phyloP scores from a whole-genome alignment of 2,888 invertebrate genomes.

The Euplagia quadripunctaria region DNA sequence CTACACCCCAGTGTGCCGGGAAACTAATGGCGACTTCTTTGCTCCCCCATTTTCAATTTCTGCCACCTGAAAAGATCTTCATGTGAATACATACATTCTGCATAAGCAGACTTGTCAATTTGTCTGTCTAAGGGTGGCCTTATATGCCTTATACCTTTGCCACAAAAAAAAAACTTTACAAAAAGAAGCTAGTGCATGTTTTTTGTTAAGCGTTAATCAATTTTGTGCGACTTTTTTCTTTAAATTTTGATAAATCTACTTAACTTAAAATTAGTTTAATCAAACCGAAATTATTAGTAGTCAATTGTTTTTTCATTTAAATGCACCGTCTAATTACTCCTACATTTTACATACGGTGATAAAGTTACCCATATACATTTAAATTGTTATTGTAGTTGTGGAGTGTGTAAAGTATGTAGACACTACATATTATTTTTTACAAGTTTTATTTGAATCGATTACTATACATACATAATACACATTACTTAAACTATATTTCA shows the following conservation, averaged over 20 bases:
- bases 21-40: constrained; percentile 87
- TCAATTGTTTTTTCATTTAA: not conserved
- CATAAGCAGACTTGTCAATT: not conserved
- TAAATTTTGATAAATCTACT: not conserved
- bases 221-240: not conserved
- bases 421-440: not conserved
- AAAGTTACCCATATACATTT: not conserved
- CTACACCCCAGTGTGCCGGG: constrained; percentile 89
- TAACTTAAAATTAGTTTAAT: not conserved
- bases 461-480: not conserved
- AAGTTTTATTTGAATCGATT: not conserved
- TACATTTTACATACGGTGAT: not conserved
- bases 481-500: not conserved
- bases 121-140: not conserved
- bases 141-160: not conserved
- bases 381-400: not conserved
- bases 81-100: constrained; percentile 23
- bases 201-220: not conserved
- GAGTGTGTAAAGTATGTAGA: not conserved
- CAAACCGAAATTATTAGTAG: not conserved
- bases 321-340: not conserved
- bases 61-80: constrained; percentile 72
- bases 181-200: not conserved
- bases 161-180: not conserved
- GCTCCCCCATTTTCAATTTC: constrained; percentile 87